Percentiles rank a stretch among this genome's conserved stretches.
Conservation (phyloP, 1,140 invertebrate genomes). For the Macrostomum lignano region DNA sequence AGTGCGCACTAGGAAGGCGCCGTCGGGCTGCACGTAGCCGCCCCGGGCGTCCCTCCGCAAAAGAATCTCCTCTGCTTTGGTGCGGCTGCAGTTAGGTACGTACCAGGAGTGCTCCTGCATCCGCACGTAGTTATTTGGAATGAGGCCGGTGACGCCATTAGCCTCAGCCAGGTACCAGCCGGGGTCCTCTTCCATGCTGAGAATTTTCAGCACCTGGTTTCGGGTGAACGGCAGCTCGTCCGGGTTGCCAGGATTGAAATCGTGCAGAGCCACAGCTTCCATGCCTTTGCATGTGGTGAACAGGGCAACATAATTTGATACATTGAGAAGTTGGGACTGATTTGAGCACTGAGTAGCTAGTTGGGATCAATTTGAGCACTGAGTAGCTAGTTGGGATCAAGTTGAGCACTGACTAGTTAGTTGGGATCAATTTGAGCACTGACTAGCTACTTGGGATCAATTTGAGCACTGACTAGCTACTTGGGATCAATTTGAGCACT, state of each 20-base stretch:
- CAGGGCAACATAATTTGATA: no score
- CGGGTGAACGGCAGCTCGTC: constrained; percentile 98
- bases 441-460: no score
- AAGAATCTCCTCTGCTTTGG: constrained; percentile 74
- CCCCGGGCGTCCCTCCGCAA: constrained; percentile 36
- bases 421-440: no score
- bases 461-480: no score
- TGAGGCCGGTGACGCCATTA: constrained; percentile 82
- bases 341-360: no score
- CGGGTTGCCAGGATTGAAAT: constrained; percentile 82
- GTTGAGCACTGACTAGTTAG: no score
- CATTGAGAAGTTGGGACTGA: no score
- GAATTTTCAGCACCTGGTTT: no score
- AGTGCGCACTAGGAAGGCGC: constrained; percentile 84
- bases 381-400: no score
- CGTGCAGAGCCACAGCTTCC: constrained; percentile 90
- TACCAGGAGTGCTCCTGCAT: constrained; percentile 67
- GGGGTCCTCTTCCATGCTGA: constrained; percentile 98
- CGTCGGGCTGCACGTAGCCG: constrained; percentile 36
- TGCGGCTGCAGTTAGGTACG: constrained; percentile 76
- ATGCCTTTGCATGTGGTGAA: no score
- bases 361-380: no score
- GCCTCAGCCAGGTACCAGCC: constrained; percentile 98
- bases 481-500: no score
- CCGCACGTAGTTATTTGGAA: constrained; percentile 96